A percentile compares a stretch with the other conserved stretches of the same genome.
phyloP scores from a whole-genome alignment of 2,797 vertebrate genomes.

The Carduelis carduelis region DNA sequence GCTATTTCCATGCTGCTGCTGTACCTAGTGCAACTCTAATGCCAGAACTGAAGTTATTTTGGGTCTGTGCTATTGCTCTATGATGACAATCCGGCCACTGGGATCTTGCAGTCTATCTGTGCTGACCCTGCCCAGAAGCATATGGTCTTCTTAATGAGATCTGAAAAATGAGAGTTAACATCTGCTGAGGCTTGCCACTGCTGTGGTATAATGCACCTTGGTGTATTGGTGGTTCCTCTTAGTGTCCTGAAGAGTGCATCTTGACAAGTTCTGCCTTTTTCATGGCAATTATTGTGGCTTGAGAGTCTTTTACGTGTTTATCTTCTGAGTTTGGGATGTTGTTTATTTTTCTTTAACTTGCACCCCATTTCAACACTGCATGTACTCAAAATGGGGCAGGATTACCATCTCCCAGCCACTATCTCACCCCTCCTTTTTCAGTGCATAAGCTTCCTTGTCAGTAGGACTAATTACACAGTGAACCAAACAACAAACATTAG shows the following conservation, averaged over 20 bases:
- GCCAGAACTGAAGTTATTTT: background rate
- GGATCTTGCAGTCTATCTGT: background rate
- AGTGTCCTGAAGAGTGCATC: background rate
- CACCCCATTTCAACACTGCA: background rate
- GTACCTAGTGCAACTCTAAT: background rate
- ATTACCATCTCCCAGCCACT: background rate
- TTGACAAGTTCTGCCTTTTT: background rate
- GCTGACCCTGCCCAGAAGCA: background rate
- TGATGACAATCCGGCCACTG: background rate
- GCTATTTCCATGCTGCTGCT: background rate
- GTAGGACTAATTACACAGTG: conserved; percentile 43
- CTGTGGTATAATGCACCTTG: background rate
- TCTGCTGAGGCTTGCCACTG: background rate
- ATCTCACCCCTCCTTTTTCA: background rate
- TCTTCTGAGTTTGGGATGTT: background rate
- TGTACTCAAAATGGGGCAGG: background rate
- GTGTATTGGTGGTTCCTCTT: background rate
- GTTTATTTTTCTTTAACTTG: fast-evolving
- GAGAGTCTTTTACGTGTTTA: background rate
- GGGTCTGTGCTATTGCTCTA: background rate
- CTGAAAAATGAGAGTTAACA: background rate
- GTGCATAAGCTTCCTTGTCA: conserved; percentile 24
- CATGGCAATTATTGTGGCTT: background rate
- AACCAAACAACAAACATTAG: conserved; percentile 41
- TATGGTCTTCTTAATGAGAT: background rate